Percentiles rank a stretch among this genome's conserved stretches.
Evolutionary conservation across 2,888 invertebrate genomes (phyloP).

Genomic region (Pharmacophagus antenor): DNA sequence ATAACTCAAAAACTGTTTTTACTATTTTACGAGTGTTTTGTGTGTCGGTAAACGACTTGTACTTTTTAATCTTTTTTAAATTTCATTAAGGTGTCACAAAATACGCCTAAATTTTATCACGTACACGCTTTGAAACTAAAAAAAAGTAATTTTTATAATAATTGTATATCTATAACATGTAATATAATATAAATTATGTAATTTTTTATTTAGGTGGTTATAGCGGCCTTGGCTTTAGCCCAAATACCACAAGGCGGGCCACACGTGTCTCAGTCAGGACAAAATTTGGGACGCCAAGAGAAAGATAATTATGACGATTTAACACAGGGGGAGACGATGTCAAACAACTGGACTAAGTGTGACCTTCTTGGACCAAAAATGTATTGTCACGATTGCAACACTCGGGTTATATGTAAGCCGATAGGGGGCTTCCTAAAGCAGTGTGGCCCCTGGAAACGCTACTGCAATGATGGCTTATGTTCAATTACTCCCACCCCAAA

Average conservation of each 20-base stretch:
- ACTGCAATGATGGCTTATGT: conserved; percentile 59
- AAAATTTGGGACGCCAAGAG: background rate
- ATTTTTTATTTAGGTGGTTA: background rate
- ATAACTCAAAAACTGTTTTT: no score
- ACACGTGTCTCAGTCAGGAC: background rate
- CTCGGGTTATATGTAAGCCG: conserved; percentile 53
- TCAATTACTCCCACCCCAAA: conserved; percentile 46
- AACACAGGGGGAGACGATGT: background rate
- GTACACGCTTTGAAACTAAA: no score
- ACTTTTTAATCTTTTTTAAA: no score
- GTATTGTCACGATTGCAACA: conserved; percentile 54
- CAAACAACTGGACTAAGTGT: conserved; percentile 8
- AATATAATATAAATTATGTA: background rate
- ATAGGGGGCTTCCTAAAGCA: conserved; percentile 48
- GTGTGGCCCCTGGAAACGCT: conserved; percentile 48
- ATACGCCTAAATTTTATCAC: no score
- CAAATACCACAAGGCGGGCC: background rate
- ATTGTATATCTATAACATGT: background rate
- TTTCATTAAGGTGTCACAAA: no score
- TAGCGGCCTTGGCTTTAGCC: background rate
- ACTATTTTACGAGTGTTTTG: no score
- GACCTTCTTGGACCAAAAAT: conserved; percentile 35
- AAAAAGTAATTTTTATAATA: background rate
- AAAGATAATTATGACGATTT: background rate
- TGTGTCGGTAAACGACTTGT: no score